Base-by-base conservation (phyloP, 2,797 vertebrate species). In the Sebastes glaucus region DNA sequence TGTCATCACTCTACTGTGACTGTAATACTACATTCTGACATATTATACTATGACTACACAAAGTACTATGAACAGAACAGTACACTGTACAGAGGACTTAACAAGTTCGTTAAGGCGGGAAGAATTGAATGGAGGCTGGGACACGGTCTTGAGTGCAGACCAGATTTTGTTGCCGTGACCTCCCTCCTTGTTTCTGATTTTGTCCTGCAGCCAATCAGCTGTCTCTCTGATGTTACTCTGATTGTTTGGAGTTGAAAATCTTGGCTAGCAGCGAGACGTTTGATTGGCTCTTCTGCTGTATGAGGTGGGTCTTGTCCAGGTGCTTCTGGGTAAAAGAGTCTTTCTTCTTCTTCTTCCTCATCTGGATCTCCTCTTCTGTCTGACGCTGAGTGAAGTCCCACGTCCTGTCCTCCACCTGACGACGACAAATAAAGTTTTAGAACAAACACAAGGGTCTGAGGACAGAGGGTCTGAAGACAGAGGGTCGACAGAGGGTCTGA, bases 311-410 rank as follows among this genome's bases (percentile, higher is more conserved):
- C 67, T 94, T 96, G 23, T 94, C 87, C 70, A 94, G 93, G 38
- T 90, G 91, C 60, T 95, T 95, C 69, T 94, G 93, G 6, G 89
- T 89, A 65, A 91, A 2, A 0, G 69, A 80, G 74, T 81, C 80
- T 13, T 63, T 77, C 76, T 81, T 81, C 66, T 69, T 83, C 88
- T 83, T 92, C 70, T 88, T 91, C 74, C 73, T 94, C 74, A 66
- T 87, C 90, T 97, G 96, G 74, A 98, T 96, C 89, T 98, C 97
- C 1, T 96, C 96, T 81, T 98, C 97, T 0, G 97, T 97, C 74
- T 91, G 95, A 2, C 94, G 94, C 92, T 98, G 97, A 3, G 94
- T 95, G 84, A 97, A 98, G 86, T 96, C 93, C 97, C 97, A 98
- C 11, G 74, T 93, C 89, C 94, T 94, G 25, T 96, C 94, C 0